A percentile compares a stretch with the other conserved stretches of the same genome.
Evolutionary conservation across 1,140 invertebrate genomes (phyloP).

Genomic region (Heliconius nattereri): DNA sequence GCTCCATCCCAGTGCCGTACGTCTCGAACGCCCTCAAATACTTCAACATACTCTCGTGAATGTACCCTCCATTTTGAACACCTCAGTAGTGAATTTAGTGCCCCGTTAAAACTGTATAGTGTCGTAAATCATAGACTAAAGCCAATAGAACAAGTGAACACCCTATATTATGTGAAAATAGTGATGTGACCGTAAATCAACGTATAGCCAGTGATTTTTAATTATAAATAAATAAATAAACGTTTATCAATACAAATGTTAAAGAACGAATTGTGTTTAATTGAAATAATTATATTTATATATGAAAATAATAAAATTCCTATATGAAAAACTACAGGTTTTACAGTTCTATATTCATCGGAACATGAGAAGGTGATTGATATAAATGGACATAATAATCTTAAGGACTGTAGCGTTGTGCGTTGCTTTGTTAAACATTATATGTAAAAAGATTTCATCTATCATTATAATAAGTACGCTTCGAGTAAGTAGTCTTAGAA

Average conservation of each 20-base stretch:
- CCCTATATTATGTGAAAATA: neutral
- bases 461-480: constrained; percentile 61
- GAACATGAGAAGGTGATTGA: constrained; percentile 77
- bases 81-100: constrained; percentile 32
- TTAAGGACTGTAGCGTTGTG: constrained; percentile 65
- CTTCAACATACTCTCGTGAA: constrained; percentile 68
- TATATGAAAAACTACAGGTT: neutral
- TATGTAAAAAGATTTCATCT: constrained; percentile 64
- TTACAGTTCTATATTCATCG: constrained; percentile 33
- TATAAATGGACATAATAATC: constrained; percentile 50
- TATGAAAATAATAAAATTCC: neutral
- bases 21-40: constrained; percentile 62
- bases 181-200: neutral
- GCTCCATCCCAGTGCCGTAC: constrained; percentile 76
- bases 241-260: constrained; percentile 2
- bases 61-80: constrained; percentile 6
- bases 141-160: constrained; percentile 7
- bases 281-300: neutral
- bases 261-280: neutral
- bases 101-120: constrained; percentile 23
- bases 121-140: constrained; percentile 10
- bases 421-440: constrained; percentile 70
- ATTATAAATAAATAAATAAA: neutral
- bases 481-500: constrained; percentile 56
- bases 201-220: neutral